These are phyloP conservation scores for Pyrochroa serraticornis DNA, from an alignment of 2,888 invertebrate genomes.

Conservation along the genomic window DNA sequence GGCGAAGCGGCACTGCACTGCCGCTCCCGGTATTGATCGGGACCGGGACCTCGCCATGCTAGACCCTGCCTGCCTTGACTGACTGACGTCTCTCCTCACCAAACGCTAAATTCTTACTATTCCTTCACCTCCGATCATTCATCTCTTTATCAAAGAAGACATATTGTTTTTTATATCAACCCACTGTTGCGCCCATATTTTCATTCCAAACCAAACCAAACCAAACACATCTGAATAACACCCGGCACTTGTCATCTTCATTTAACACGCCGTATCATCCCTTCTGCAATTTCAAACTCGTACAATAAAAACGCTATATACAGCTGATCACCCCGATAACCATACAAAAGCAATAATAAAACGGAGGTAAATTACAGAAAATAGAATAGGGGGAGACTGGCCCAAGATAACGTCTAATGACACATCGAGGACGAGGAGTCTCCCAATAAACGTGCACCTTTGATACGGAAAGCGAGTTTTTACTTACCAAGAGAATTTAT, in stretches of 20 bases:
- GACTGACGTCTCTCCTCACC: slow-evolving; percentile 30
- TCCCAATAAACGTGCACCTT: no score
- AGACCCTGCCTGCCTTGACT: slow-evolving; percentile 22
- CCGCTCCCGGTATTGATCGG: slow-evolving; percentile 55
- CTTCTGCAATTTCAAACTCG: background rate
- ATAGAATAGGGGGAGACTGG: background rate
- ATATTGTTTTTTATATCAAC: slow-evolving; percentile 14
- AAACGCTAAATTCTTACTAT: slow-evolving; percentile 33
- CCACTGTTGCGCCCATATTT: slow-evolving; percentile 16
- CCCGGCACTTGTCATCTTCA: background rate
- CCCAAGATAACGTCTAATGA: no score
- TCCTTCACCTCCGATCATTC: slow-evolving; percentile 31
- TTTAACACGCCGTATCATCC: background rate
- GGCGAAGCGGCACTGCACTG: slow-evolving; percentile 43
- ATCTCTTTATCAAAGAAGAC: slow-evolving; percentile 30
- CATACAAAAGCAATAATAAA: slow-evolving; percentile 7
- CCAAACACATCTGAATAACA: background rate
- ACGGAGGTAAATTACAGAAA: slow-evolving; percentile 9
- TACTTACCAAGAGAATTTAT: no score
- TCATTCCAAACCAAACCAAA: background rate
- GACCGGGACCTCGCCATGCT: slow-evolving; percentile 46
- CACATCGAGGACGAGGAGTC: no score
- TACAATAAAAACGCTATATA: slow-evolving; percentile 3
- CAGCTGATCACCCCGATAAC: slow-evolving; percentile 5
- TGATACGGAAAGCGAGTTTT: no score